phyloP scores from a whole-genome alignment of 2,888 invertebrate genomes.

The Orgyia antiqua region DNA sequence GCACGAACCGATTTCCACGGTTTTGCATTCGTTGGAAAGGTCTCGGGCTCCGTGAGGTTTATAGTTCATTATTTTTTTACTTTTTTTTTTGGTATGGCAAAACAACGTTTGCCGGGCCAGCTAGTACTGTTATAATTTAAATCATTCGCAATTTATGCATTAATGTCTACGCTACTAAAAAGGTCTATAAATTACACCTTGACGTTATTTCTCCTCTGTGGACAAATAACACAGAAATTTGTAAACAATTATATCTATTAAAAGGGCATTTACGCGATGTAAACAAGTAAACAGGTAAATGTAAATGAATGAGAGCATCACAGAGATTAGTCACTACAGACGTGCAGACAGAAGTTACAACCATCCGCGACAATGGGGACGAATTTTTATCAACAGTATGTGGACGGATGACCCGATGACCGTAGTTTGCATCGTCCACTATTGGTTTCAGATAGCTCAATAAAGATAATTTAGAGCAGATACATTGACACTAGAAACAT shows the following conservation, averaged over 20 bases:
- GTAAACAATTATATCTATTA: conserved; percentile 8
- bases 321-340: conserved; percentile 15
- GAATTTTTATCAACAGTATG: conserved; percentile 41
- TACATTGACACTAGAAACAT: too few relatives aligned
- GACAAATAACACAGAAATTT: conserved; percentile 1
- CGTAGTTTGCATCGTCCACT: conserved; percentile 48
- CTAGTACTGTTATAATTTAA: too few relatives aligned
- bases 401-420: conserved; percentile 45
- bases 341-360: conserved; percentile 17
- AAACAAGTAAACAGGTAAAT: conserved; percentile 7
- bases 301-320: conserved; percentile 16
- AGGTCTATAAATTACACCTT: neutral
- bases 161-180: too few relatives aligned
- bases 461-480: conserved; percentile 32
- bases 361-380: conserved; percentile 23
- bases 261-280: conserved; percentile 13
- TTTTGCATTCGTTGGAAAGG: too few relatives aligned
- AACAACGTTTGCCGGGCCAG: too few relatives aligned
- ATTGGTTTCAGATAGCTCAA: conserved; percentile 45
- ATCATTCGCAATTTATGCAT: too few relatives aligned
- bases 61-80: too few relatives aligned
- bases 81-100: too few relatives aligned
- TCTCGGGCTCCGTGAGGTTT: too few relatives aligned
- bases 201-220: conserved; percentile 1
- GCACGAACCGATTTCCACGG: too few relatives aligned